Conservation (phyloP, 35 echinoderm and acorn worm genomes). For the Lytechinus variegatus region DNA sequence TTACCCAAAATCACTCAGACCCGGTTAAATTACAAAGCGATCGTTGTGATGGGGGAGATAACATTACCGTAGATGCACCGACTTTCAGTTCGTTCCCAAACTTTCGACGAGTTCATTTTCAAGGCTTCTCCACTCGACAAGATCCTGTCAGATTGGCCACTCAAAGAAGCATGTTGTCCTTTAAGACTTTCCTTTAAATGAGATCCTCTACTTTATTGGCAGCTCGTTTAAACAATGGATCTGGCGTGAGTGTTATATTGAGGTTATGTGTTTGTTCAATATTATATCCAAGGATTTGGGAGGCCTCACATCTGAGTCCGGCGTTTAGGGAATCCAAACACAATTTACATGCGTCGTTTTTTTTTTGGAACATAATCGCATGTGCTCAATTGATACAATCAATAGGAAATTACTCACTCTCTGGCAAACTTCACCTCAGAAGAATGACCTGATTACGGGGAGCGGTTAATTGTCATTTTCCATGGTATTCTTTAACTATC, state of each 20-base stretch:
- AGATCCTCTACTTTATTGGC: not conserved
- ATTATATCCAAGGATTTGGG: not conserved
- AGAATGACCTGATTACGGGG: not conserved
- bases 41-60: not conserved
- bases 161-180: not conserved
- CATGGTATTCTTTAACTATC: not conserved
- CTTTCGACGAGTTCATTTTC: not conserved
- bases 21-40: not conserved
- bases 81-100: not conserved
- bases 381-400: not conserved
- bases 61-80: not conserved
- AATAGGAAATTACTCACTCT: not conserved
- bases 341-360: not conserved
- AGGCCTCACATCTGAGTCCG: not conserved
- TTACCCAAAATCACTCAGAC: not conserved
- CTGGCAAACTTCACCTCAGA: not conserved
- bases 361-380: not conserved
- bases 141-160: not conserved
- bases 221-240: not conserved
- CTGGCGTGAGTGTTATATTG: not conserved
- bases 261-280: not conserved
- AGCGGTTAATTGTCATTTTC: not conserved
- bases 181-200: not conserved
- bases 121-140: not conserved
- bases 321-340: not conserved